Conservation (phyloP, 2,113 vertebrate genomes). For the Oreotrochilus melanogaster region DNA sequence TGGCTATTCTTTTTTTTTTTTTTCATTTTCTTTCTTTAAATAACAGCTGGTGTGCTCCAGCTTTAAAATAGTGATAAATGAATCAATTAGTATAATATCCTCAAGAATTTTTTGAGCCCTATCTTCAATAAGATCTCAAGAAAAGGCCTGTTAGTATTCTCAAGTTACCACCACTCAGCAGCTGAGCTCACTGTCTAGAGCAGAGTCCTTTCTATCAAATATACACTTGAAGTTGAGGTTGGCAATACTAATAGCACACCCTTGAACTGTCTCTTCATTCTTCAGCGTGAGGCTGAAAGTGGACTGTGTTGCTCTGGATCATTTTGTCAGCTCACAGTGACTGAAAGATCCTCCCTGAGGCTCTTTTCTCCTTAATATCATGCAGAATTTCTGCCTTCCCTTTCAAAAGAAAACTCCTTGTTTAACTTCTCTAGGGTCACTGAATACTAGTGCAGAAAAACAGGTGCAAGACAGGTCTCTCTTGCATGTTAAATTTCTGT, state of each 20-base stretch:
- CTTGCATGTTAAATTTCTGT: constrained; percentile 44
- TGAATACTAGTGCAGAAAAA: constrained; percentile 35
- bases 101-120: not conserved
- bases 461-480: constrained; percentile 36
- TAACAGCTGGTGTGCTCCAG: not conserved
- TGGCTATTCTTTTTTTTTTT: not conserved
- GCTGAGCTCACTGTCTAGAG: constrained; percentile 10
- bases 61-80: constrained; percentile 17
- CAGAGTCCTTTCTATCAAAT: constrained; percentile 23
- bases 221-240: constrained; percentile 15
- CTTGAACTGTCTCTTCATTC: constrained; percentile 50
- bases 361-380: constrained; percentile 48
- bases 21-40: constrained; percentile 3
- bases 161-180: not conserved
- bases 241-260: constrained; percentile 49
- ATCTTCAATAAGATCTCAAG: not conserved
- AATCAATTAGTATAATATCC: not conserved
- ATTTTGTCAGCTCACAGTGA: constrained; percentile 57
- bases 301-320: constrained; percentile 45
- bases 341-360: constrained; percentile 57
- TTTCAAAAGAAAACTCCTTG: constrained; percentile 45
- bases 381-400: constrained; percentile 38
- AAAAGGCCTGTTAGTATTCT: not conserved
- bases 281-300: constrained; percentile 60
- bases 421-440: constrained; percentile 40